phyloP scores from a whole-genome alignment of 35 echinoderm and acorn worm species.

The Ptychodera flava region DNA sequence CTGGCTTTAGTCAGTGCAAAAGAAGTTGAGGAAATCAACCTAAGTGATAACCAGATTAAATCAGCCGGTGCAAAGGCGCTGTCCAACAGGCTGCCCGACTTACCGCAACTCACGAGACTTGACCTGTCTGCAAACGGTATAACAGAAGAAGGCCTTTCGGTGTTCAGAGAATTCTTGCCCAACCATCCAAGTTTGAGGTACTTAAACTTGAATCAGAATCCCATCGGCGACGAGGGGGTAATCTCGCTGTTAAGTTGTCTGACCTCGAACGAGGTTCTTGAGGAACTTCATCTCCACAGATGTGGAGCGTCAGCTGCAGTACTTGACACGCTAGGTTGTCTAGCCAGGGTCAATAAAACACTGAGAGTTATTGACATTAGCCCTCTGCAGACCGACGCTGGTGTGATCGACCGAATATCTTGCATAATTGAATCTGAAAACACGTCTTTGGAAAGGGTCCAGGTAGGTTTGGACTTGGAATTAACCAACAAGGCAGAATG shows the following conservation, averaged over 20 bases:
- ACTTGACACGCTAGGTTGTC: not conserved
- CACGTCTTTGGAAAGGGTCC: too few relatives aligned
- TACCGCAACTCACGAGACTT: not conserved
- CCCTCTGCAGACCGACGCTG: too few relatives aligned
- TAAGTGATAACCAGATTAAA: not conserved
- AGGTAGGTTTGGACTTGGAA: too few relatives aligned
- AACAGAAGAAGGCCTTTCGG: not conserved
- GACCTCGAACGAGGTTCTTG: not conserved
- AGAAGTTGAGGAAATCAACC: not conserved
- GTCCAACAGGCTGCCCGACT: not conserved
- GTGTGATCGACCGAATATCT: too few relatives aligned
- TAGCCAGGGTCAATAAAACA: not conserved
- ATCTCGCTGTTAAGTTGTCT: not conserved
- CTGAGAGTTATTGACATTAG: not conserved
- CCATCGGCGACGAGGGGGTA: not conserved
- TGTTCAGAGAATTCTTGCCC: not conserved
- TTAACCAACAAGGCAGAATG: too few relatives aligned
- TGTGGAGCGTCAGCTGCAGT: not conserved
- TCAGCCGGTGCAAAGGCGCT: not conserved
- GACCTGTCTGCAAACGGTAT: not conserved
- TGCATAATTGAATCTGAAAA: too few relatives aligned
- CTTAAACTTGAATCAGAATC: not conserved
- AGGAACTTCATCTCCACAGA: not conserved
- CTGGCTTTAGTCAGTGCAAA: not conserved
- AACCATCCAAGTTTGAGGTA: not conserved